phyloP scores from a whole-genome alignment of 2,888 invertebrate genomes.

The Schizaphis graminum region DNA sequence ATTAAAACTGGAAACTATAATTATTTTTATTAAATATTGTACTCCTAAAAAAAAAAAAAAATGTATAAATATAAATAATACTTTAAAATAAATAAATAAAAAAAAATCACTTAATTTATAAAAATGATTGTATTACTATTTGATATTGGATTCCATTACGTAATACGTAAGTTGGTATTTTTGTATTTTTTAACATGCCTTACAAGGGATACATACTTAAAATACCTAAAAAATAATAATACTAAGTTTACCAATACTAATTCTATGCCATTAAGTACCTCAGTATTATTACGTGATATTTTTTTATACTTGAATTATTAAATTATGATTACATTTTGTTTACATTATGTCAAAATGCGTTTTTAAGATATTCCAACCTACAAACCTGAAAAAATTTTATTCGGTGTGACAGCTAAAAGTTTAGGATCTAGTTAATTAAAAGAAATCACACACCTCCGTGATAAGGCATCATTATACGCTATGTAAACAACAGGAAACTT shows the following conservation, averaged over 20 bases:
- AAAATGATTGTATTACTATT: background rate
- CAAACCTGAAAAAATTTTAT: background rate
- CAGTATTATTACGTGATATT: background rate
- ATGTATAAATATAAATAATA: too few relatives aligned
- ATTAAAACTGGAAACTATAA: background rate
- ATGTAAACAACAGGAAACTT: background rate
- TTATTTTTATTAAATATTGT: background rate
- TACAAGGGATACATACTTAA: background rate
- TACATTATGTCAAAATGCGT: background rate
- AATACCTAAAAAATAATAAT: background rate
- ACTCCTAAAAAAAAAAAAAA: background rate
- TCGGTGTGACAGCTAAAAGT: background rate
- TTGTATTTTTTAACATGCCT: background rate
- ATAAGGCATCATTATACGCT: background rate
- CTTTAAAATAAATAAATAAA: background rate
- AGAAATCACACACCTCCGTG: background rate
- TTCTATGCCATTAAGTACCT: background rate
- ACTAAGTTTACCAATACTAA: background rate
- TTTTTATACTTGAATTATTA: background rate
- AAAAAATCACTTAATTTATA: background rate
- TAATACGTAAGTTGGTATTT: background rate
- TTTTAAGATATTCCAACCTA: background rate
- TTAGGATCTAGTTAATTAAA: background rate
- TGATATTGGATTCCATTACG: background rate
- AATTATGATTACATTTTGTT: background rate